Evolutionary conservation across 2,797 vertebrate genomes (phyloP), one percentile per base, ranked within the genome.

Genomic region (Bradypus variegatus): DNA sequence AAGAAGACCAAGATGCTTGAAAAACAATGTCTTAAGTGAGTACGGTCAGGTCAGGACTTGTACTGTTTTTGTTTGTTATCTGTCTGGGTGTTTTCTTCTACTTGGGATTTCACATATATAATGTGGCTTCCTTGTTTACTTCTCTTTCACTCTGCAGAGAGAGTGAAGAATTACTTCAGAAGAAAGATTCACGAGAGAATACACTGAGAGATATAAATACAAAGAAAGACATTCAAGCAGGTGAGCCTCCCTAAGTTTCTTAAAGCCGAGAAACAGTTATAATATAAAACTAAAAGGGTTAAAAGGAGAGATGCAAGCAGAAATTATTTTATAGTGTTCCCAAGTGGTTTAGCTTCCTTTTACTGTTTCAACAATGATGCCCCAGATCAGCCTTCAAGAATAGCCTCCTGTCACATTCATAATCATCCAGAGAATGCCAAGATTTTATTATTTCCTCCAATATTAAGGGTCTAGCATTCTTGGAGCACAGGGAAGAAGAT

Each of bases 321-420:
- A 76, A 19, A 33, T 19, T 25, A 23, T 64, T 89, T 21, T 67
- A 5, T 23, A 15, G 2, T 15, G 70, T 62, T 45, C 18, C 2
- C 12, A 60, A 18, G 1, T 41, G 25, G 13, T 67, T 25, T 58
- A 84, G 31, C 5, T 27, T 38, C 41, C 55, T 23, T 5, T 55
- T 23, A 25, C 5, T n/a, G 55, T 48, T 48, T 41, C 3, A 19
- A 25, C 19, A 62, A 10, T 3, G 2, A 6, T 8, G 3, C 11
- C 36, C 19, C 38, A 53, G 5, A 9, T 0, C 18, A 41, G 19
- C 16, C 3, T 45, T 41, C 16, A 18, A 15, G 11, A 77, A 5
- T 0, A 1, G 5, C 4, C 60, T 23, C 6, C 21, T 10, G 1
- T 14, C 50, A 65, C 16, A 64, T 23, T 27, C 15, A 4, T 41